These are phyloP conservation scores for Ephialtes manifestator DNA, from an alignment of 2,888 invertebrate species.

Conservation along the genomic window DNA sequence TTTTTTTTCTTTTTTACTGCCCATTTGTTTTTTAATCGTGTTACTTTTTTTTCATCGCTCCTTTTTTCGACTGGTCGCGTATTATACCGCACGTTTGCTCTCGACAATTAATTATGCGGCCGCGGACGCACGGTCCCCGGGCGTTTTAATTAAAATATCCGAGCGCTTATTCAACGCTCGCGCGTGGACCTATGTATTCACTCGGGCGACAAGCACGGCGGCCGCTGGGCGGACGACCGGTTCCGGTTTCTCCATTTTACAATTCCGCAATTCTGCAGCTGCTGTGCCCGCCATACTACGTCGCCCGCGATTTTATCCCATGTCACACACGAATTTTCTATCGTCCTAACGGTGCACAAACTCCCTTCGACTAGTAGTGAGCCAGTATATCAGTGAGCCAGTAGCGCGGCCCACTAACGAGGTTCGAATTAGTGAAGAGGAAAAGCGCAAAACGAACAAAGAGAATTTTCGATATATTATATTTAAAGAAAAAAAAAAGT, in stretches of 20 bases:
- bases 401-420: conserved; percentile 30
- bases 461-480: background rate
- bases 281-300: background rate
- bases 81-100: conserved; percentile 68
- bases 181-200: conserved; percentile 8
- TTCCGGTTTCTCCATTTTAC: conserved; percentile 64
- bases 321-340: conserved; percentile 51
- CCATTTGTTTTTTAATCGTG: conserved; percentile 17
- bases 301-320: conserved; percentile 16
- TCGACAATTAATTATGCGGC: conserved; percentile 70
- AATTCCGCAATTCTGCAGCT: conserved; percentile 48
- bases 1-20: conserved; percentile 10
- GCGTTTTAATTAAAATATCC: conserved; percentile 70
- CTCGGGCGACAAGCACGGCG: conserved; percentile 35
- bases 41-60: conserved; percentile 30
- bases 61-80: conserved; percentile 44
- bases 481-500: background rate
- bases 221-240: conserved; percentile 48
- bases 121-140: conserved; percentile 57
- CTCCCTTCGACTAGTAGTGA: background rate
- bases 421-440: conserved; percentile 29
- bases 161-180: conserved; percentile 67
- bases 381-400: conserved; percentile 21
- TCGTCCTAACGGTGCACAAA: background rate
- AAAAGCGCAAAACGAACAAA: background rate